A percentile compares a stretch with the other conserved stretches of the same genome.
Conservation (phyloP, 2,113 vertebrate species). For the Crotalus viridis region DNA sequence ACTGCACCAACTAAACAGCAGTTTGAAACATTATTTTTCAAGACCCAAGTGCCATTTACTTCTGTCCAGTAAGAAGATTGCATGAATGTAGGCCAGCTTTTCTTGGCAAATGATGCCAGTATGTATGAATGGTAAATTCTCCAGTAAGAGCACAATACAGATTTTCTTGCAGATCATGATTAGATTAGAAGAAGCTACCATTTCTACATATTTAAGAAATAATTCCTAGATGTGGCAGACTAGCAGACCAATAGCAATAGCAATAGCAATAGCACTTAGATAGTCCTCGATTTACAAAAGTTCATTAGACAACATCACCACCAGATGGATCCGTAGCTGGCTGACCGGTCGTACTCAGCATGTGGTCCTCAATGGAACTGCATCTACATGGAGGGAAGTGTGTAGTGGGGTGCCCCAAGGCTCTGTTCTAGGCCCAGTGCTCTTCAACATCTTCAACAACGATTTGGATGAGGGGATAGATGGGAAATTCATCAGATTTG, state of each 20-base stretch:
- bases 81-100: background rate
- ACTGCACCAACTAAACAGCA: background rate
- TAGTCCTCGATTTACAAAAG: no score
- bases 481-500: no score
- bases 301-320: no score
- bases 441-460: no score
- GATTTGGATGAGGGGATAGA: no score
- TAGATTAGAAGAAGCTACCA: background rate
- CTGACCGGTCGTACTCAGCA: no score
- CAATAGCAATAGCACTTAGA: no score
- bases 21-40: background rate
- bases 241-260: background rate
- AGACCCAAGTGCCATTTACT: background rate
- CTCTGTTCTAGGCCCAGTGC: no score
- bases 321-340: no score
- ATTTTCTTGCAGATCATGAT: background rate
- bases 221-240: background rate
- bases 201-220: background rate
- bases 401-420: no score
- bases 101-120: background rate
- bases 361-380: no score
- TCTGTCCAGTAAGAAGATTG: background rate
- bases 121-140: background rate
- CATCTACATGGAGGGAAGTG: no score
- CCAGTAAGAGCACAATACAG: background rate